Evolutionary conservation across 2,113 vertebrate genomes (phyloP), one percentile per base, ranked within the genome.

Genomic region (Amazona guildingii): DNA sequence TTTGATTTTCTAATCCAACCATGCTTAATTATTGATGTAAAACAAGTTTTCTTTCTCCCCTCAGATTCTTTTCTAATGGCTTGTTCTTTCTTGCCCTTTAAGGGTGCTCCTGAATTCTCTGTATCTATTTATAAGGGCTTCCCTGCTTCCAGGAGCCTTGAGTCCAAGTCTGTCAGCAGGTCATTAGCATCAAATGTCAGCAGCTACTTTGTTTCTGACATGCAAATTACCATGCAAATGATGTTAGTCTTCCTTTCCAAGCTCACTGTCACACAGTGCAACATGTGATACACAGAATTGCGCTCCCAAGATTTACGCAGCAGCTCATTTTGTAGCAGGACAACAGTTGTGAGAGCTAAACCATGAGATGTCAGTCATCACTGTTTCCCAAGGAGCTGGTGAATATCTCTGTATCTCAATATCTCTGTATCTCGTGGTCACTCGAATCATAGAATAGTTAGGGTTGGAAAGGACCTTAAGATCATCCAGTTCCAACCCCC

Each of bases 141-240:
- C 73, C 92, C 92, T 0, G 0, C 77, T 90, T 96, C 67, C 74
- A 79, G 82, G 33, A 94, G 74, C 51, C 52, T 88, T 95, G 90
- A 80, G 94, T 95, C 86, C 94, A 92, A 83, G 51, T 63, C 78
- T 91, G 35, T 94, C 90, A 92, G 93, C 81, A 96, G 87, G 88
- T 64, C 74, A 43, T 91, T 76, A 86, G 54, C 90, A 94, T 79
- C 9, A 35, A 91, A 81, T 94, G 89, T 89, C 83, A 95, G 72
- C 77, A 93, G 44, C 83, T 83, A 52, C 78, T 91, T 94, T 2
- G 0, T 79, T 95, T 86, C 75, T 95, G 84, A 84, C 48, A 80
- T 70, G 33, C 57, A 59, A 35, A 93, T 97, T 96, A 92, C 73
- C 76, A 88, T 92, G 85, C 92, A 94, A 94, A 95, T 83, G 25